Evolutionary conservation across 1,140 invertebrate genomes (phyloP).

Genomic region (Arion vulgaris): DNA sequence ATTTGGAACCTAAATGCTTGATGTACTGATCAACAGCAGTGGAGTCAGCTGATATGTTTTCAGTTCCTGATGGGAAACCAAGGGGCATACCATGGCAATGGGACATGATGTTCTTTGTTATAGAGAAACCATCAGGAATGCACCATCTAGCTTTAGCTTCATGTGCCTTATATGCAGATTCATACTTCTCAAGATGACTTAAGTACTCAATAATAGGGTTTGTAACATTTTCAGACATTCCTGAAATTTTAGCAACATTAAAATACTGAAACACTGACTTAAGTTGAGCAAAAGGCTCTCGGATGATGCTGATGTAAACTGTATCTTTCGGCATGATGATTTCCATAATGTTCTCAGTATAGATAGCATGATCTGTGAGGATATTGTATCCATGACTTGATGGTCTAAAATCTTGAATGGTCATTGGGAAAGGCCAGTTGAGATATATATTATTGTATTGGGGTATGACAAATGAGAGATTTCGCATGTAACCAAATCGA

Average conservation of each 20-base stretch:
- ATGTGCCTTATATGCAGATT: slow-evolving; percentile 57
- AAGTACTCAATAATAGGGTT: slow-evolving; percentile 55
- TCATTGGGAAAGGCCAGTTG: slow-evolving; percentile 60
- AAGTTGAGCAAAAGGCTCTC: slow-evolving; percentile 62
- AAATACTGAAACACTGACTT: slow-evolving; percentile 64
- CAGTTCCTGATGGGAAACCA: slow-evolving; percentile 58
- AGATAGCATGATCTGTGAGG: slow-evolving; percentile 64
- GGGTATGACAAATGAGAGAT: slow-evolving; percentile 54
- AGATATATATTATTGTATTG: slow-evolving; percentile 50
- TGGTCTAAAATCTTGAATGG: slow-evolving; percentile 47
- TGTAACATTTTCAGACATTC: neutral
- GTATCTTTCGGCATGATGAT: slow-evolving; percentile 54
- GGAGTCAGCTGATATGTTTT: slow-evolving; percentile 46
- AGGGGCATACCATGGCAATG: slow-evolving; percentile 65
- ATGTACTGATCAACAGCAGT: slow-evolving; percentile 53
- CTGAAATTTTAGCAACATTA: slow-evolving; percentile 48
- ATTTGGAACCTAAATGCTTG: slow-evolving; percentile 57
- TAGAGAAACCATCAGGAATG: slow-evolving; percentile 65
- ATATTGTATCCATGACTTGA: slow-evolving; percentile 56
- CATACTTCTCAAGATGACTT: slow-evolving; percentile 59
- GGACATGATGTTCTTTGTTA: slow-evolving; percentile 64
- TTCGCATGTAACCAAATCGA: slow-evolving; percentile 50
- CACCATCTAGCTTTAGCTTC: slow-evolving; percentile 50
- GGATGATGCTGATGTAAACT: slow-evolving; percentile 62
- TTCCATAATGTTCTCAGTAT: slow-evolving; percentile 57